Percentiles rank a stretch among this genome's conserved stretches.
Conservation (phyloP, 2,888 invertebrate genomes). For the Capitulum mitella region DNA sequence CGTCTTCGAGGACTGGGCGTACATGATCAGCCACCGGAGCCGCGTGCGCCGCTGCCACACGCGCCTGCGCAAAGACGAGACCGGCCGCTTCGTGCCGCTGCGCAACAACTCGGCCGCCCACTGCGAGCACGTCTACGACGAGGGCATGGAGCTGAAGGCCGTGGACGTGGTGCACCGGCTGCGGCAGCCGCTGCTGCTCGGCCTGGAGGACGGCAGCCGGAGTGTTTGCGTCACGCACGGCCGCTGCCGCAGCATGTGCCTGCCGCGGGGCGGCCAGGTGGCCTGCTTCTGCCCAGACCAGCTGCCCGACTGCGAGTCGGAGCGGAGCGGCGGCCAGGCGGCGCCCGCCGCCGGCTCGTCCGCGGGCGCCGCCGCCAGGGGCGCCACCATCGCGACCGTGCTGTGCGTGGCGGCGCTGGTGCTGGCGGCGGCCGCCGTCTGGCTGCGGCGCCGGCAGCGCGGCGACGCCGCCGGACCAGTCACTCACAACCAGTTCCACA, state of each 20-base stretch:
- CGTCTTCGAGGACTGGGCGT: constrained; percentile 18
- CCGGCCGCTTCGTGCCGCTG: background rate
- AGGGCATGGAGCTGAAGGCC: background rate
- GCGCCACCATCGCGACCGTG: background rate
- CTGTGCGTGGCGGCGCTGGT: background rate
- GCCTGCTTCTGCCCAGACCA: background rate
- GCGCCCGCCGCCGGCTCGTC: background rate
- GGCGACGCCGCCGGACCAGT: background rate
- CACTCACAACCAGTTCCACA: constrained; percentile 8
- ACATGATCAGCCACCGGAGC: background rate
- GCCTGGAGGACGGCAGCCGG: background rate
- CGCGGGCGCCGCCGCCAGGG: background rate
- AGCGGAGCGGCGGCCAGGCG: background rate
- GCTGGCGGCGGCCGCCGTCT: background rate
- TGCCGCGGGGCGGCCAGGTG: background rate
- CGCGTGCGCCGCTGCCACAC: constrained; percentile 7
- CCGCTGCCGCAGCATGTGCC: background rate
- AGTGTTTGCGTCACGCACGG: background rate
- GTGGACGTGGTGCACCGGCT: constrained; percentile 5
- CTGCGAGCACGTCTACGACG: background rate
- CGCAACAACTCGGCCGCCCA: background rate
- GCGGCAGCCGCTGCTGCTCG: constrained; percentile 7
- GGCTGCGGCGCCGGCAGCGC: background rate
- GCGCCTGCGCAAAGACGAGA: background rate
- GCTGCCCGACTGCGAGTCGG: background rate